These are phyloP conservation scores for Cercopithecus petaurista DNA, from an alignment of 2,797 vertebrate species.

Conservation along the genomic window DNA sequence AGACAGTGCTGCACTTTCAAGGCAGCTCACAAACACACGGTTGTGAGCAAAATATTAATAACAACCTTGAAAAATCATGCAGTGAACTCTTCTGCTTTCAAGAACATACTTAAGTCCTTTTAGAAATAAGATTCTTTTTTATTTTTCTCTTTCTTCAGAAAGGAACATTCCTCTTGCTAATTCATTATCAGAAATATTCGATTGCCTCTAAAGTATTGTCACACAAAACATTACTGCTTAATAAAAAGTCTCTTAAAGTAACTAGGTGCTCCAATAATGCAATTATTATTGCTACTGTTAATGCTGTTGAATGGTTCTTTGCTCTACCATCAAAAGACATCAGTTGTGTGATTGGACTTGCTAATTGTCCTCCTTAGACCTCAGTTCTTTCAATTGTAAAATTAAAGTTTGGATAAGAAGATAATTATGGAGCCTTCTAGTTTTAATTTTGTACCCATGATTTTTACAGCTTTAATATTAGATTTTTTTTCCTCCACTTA, in stretches of 20 bases:
- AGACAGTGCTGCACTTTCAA: background rate
- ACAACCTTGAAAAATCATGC: background rate
- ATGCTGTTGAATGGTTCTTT: background rate
- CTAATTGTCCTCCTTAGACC: slow-evolving; percentile 14
- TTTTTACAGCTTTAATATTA: slow-evolving; percentile 20
- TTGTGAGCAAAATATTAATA: slow-evolving; percentile 50
- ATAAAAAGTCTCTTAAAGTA: background rate
- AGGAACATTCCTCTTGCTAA: background rate
- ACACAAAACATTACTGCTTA: background rate
- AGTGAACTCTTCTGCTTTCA: background rate
- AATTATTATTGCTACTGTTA: background rate
- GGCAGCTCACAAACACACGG: background rate
- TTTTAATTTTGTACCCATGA: slow-evolving; percentile 42
- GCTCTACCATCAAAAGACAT: background rate
- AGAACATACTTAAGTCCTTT: background rate
- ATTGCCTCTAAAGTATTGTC: slow-evolving; percentile 3
- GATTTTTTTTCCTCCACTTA: fast-evolving
- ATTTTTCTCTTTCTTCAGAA: background rate
- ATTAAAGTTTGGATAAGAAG: slow-evolving; percentile 35
- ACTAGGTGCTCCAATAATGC: background rate
- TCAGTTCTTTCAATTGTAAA: background rate
- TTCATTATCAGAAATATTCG: background rate
- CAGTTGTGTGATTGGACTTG: background rate
- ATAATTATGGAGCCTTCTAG: background rate
- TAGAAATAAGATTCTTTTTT: background rate